phyloP scores from a whole-genome alignment of 2,113 vertebrate species.

The Bufo bufo region DNA sequence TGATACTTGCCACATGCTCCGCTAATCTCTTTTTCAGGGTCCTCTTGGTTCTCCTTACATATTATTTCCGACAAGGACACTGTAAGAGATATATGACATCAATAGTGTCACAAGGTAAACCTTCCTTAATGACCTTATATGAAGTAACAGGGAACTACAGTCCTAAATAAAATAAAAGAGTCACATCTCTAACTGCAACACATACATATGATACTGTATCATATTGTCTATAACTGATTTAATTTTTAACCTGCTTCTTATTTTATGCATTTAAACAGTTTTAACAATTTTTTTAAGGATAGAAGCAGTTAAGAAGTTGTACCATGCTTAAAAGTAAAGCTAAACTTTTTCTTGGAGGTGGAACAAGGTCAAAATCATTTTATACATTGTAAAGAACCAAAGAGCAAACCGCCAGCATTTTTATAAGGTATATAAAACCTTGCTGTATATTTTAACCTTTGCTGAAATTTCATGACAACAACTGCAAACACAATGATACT shows the following conservation, averaged over 20 bases:
- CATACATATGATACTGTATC: background rate
- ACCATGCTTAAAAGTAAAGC: constrained; percentile 41
- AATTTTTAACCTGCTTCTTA: background rate
- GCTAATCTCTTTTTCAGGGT: too few relatives aligned
- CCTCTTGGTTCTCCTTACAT: too few relatives aligned
- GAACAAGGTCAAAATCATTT: constrained; percentile 57
- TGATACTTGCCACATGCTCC: too few relatives aligned
- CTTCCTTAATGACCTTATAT: too few relatives aligned
- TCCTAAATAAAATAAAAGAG: too few relatives aligned
- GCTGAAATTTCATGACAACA: constrained; percentile 54
- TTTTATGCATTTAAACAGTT: background rate
- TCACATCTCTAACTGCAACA: background rate
- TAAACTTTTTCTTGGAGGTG: constrained; percentile 55
- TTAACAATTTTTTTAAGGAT: background rate
- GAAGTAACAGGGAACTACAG: too few relatives aligned
- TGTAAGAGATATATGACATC: too few relatives aligned
- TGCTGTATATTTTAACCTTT: constrained; percentile 59
- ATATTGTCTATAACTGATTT: background rate
- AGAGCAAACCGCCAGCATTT: constrained; percentile 51
- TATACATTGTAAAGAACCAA: constrained; percentile 57
- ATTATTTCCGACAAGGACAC: too few relatives aligned
- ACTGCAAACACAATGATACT: constrained; percentile 47
- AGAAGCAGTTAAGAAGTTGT: constrained; percentile 30
- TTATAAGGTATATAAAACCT: constrained; percentile 58
- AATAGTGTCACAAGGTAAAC: too few relatives aligned